A percentile compares a stretch with the other conserved stretches of the same genome.
Conservation (phyloP, 30 jellyfish, hydroid and myxozoan genomes). For the Sanderia malayensis region DNA sequence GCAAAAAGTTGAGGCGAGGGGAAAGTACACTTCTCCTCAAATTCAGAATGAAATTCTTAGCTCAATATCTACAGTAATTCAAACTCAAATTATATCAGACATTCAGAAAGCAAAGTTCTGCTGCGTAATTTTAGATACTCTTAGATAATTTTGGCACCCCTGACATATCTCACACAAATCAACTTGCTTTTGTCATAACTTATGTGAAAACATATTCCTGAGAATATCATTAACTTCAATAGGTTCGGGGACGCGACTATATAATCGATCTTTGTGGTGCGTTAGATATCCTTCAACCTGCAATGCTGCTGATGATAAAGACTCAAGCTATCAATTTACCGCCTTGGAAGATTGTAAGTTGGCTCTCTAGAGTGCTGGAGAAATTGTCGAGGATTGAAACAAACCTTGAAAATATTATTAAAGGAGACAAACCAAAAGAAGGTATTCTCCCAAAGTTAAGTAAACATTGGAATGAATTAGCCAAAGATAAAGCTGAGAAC, state of each 20-base stretch:
- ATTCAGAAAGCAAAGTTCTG: slow-evolving; percentile 15
- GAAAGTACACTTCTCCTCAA: slow-evolving; percentile 50
- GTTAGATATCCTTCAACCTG: slow-evolving; percentile 21
- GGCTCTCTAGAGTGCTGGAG: slow-evolving; percentile 12
- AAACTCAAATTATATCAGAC: slow-evolving; percentile 8
- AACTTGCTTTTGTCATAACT: slow-evolving; percentile 35
- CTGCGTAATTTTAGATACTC: slow-evolving; percentile 48
- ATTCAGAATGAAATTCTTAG: slow-evolving; percentile 47
- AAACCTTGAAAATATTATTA: not conserved
- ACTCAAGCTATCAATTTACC: slow-evolving; percentile 8
- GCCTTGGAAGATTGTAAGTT: slow-evolving; percentile 38
- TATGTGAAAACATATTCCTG: too few species aligned
- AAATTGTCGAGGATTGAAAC: not conserved
- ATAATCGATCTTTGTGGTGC: slow-evolving; percentile 17
- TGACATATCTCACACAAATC: slow-evolving; percentile 31
- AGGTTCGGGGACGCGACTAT: slow-evolving; percentile 13
- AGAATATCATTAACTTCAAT: too few species aligned
- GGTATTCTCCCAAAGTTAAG: not conserved
- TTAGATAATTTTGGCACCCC: too few species aligned
- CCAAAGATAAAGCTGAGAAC: not conserved
- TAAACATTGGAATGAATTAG: slow-evolving; percentile 1
- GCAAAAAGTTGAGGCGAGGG: slow-evolving; percentile 69
- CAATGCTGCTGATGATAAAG: slow-evolving; percentile 16
- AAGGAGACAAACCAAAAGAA: not conserved
- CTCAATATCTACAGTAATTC: slow-evolving; percentile 51